Conservation (phyloP, 2,113 vertebrate species). For the Budorcas taxicolor region DNA sequence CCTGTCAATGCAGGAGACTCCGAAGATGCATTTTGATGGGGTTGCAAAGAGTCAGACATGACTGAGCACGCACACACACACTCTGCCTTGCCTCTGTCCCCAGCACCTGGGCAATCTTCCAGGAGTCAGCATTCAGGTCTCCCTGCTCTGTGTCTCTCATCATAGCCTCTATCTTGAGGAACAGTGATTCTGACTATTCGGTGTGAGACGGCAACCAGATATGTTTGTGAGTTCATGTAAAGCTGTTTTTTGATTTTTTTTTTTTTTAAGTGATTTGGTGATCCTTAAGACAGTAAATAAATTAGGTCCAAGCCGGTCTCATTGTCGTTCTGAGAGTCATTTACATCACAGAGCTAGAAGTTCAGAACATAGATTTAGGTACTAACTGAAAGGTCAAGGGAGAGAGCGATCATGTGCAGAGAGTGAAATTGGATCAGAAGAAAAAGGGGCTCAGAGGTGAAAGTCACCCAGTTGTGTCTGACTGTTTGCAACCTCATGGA, state of each 20-base stretch:
- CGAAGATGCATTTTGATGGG: neutral
- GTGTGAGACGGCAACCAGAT: neutral
- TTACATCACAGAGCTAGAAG: neutral
- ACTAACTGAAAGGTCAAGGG: neutral
- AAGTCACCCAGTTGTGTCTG: fast-evolving
- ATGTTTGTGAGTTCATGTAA: neutral
- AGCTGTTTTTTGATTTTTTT: neutral
- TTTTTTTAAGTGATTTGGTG: neutral
- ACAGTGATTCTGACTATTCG: neutral
- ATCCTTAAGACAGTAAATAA: neutral
- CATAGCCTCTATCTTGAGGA: neutral
- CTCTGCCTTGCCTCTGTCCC: neutral
- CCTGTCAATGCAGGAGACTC: neutral
- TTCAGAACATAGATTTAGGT: neutral
- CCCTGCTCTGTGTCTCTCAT: neutral
- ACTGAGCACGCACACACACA: fast-evolving
- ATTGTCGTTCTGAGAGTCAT: neutral
- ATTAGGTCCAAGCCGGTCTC: neutral
- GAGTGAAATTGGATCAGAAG: neutral
- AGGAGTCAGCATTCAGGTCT: neutral
- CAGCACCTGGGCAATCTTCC: neutral
- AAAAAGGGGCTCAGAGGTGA: neutral
- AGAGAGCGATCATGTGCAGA: fast-evolving
- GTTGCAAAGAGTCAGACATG: neutral
- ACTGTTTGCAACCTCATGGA: neutral